Base-by-base conservation (phyloP, 2,797 vertebrate species). In the Sebastes vulpes region DNA sequence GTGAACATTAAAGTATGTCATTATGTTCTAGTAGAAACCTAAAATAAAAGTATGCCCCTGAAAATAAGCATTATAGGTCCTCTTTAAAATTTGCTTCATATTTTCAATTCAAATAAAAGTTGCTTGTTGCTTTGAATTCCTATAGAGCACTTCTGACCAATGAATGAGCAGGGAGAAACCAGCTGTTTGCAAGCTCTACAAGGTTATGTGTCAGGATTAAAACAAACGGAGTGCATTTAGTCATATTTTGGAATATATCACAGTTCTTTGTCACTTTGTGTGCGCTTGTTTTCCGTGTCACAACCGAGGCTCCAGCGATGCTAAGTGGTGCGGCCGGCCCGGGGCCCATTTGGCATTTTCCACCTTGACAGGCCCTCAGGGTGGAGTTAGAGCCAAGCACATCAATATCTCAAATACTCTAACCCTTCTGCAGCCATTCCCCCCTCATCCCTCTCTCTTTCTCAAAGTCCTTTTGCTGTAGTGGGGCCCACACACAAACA, bases 401-500 rank as follows among this genome's bases (percentile, higher is more conserved):
- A 84, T 94, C 92, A 85, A 94, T 94, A 92, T 87, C 86, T 81
- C 88, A 91, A 91, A 90, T 83, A 89, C 88, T 91, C 79, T 58
- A 64, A 81, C 74, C 66, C 74, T 76, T 81, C 74, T 69, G 53
- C 64, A 76, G 69, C 73, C 67, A 32, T 61, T 32, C 76, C 23
- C 80, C 58, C 69, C 68, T 70, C 78, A 65, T 73, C 69, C 72
- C 73, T 76, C 79, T 80, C 57, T 77, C 58, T 78, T 80, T 79
- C 67, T 75, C 65, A 61, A 77, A 90, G 85, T 79, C 87, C 79
- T 82, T 72, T 75, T 9, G 31, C 69, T 79, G 86, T 84, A 65
- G 14, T 76, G 72, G 58, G 70, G 72, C 81, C 54, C 58, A 11
- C 58, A 73, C 61, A 68, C 61, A 77, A 32, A 61, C 71, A 48